phyloP scores from a whole-genome alignment of 2,113 vertebrate species.

The Tympanuchus pallidicinctus region DNA sequence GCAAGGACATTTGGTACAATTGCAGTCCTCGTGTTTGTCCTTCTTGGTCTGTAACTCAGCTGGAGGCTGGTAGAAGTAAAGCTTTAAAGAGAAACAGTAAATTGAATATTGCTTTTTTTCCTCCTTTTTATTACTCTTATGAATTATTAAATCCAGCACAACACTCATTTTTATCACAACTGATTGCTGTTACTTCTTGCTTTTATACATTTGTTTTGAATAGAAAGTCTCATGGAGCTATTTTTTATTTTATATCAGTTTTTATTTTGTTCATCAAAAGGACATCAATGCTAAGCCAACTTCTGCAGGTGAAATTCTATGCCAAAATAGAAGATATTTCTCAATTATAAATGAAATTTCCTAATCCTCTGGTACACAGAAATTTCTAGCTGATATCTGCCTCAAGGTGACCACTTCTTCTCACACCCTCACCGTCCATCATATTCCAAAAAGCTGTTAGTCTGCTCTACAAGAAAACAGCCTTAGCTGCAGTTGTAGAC shows the following conservation, averaged over 20 bases:
- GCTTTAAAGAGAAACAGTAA: slow-evolving; percentile 2
- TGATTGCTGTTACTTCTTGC: background rate
- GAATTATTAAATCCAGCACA: slow-evolving; percentile 4
- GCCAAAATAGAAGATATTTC: background rate
- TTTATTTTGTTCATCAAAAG: background rate
- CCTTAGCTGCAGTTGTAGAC: background rate
- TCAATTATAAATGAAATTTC: background rate
- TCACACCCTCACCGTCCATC: background rate
- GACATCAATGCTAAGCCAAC: background rate
- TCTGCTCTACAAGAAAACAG: background rate
- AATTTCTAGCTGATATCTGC: background rate
- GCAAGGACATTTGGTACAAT: slow-evolving; percentile 27
- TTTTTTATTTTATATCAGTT: background rate
- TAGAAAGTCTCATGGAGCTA: background rate
- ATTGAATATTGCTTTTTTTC: slow-evolving; percentile 21
- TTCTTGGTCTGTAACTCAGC: slow-evolving; percentile 25
- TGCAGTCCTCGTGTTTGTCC: background rate
- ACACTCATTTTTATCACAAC: background rate
- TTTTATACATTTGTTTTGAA: background rate
- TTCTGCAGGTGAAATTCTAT: background rate
- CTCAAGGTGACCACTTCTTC: background rate
- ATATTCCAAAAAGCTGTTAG: background rate
- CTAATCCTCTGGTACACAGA: background rate
- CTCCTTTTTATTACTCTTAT: background rate
- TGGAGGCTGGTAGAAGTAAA: slow-evolving; percentile 19